phyloP scores from a whole-genome alignment of 2,113 vertebrate genomes.

The Chamaetylas fuelleborni region DNA sequence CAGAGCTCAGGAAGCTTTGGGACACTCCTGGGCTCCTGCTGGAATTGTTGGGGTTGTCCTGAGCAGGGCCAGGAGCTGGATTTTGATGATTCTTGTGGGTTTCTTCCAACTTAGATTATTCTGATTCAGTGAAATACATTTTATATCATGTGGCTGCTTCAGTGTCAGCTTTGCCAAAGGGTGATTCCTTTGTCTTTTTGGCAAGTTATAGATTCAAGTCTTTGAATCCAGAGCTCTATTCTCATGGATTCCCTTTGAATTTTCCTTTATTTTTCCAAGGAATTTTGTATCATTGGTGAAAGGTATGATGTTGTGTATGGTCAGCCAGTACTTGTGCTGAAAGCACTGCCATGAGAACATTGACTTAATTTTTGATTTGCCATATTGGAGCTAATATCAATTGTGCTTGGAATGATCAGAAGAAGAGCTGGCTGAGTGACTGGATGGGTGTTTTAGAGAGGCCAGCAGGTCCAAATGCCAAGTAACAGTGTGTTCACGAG shows the following conservation, averaged over 20 bases:
- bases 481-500: rapidly evolving
- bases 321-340: neutral
- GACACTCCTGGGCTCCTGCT: neutral
- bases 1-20: neutral
- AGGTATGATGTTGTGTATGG: rapidly evolving
- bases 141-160: neutral
- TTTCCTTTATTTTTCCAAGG: neutral
- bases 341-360: neutral
- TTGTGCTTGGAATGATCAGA: neutral
- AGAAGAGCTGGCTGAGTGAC: neutral
- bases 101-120: rapidly evolving
- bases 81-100: neutral
- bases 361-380: neutral
- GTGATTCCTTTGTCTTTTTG: neutral
- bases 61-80: neutral
- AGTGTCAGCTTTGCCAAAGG: neutral
- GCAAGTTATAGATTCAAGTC: neutral
- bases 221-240: neutral
- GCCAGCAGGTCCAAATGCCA: neutral
- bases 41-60: neutral
- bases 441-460: rapidly evolving
- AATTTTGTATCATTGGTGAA: neutral
- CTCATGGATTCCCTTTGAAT: neutral
- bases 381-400: neutral
- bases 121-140: neutral